Conservation (phyloP, 1,140 invertebrate genomes). For the Solenopsis invicta region DNA sequence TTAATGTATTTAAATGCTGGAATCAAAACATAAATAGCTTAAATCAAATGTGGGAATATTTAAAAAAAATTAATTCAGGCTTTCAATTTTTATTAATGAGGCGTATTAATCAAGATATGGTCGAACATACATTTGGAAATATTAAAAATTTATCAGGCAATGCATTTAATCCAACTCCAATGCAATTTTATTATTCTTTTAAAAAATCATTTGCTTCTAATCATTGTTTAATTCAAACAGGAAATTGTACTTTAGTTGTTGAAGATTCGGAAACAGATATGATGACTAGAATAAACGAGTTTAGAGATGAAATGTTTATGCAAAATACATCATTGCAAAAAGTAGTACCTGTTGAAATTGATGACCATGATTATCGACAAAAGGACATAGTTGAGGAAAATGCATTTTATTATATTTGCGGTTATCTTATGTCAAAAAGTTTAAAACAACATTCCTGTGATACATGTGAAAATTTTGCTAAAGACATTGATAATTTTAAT, state of each 20-base stretch:
- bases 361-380: slow-evolving; percentile 23
- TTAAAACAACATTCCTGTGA: slow-evolving; percentile 15
- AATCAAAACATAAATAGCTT: no score
- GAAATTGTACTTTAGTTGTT: slow-evolving; percentile 22
- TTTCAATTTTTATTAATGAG: no score
- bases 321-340: neutral
- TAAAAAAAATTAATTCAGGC: no score
- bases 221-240: slow-evolving; percentile 1
- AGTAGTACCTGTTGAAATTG: neutral
- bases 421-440: slow-evolving; percentile 21
- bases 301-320: neutral
- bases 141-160: no score
- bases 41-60: no score
- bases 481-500: slow-evolving; percentile 26
- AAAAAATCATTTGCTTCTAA: slow-evolving; percentile 16
- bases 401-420: slow-evolving; percentile 32
- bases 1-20: neutral
- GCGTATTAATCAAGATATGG: no score
- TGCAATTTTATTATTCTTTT: slow-evolving; percentile 33
- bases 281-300: neutral
- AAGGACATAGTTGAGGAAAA: slow-evolving; percentile 14
- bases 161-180: no score
- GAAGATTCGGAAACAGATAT: neutral
- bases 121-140: no score
- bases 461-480: slow-evolving; percentile 10